Base-by-base conservation (phyloP, 2,888 invertebrate genomes). In the Oscheius onirici region DNA sequence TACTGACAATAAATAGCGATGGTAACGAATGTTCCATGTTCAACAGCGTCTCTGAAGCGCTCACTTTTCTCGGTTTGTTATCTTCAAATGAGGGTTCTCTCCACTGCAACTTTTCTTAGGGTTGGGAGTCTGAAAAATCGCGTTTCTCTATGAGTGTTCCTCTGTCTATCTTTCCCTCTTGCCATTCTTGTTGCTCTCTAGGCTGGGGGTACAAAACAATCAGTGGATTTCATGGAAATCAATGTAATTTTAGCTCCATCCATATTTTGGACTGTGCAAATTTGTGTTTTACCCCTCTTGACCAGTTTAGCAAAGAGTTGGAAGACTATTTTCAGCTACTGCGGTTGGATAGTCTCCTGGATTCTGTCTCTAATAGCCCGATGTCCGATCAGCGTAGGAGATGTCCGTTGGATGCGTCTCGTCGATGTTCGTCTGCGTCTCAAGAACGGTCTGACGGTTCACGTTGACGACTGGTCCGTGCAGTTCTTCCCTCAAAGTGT, bases 341-440 rank as follows among this genome's bases (percentile, higher is more conserved):
- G 87, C 22, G 88, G 88, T 44, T 84, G 84, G 77, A 34, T 88
- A n/a, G 70, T 88, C 8, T 87, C 88, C 34, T 84, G 83, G 77
- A 60, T 86, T 3, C 74, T 88, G 24, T 82, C 84, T 52, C 6
- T 71, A 6, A 1, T 77, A 28, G 46, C 69, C 2, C 71, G 72
- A 68, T 70, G 60, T 11, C 65, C 72, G 15, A 71, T 79, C 15
- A 58, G 70, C 5, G 72, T 79, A 20, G 76, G 77, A 20, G 63
- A 79, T 80, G 69, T 83, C 78, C 71, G 74, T 52, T 65, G 75
- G 44, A 78, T 85, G 44, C 46, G 60, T 20, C 17, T 85, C 11
- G 54, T 67, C 20, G 76, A 82, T 57, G 78, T 81, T n/a, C 72
- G 72, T 20, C 52, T 79, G 34, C 60, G 69, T 20, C 52, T 81